Evolutionary conservation across 1,140 invertebrate species (phyloP).

Genomic region (Steinernema khuongi): DNA sequence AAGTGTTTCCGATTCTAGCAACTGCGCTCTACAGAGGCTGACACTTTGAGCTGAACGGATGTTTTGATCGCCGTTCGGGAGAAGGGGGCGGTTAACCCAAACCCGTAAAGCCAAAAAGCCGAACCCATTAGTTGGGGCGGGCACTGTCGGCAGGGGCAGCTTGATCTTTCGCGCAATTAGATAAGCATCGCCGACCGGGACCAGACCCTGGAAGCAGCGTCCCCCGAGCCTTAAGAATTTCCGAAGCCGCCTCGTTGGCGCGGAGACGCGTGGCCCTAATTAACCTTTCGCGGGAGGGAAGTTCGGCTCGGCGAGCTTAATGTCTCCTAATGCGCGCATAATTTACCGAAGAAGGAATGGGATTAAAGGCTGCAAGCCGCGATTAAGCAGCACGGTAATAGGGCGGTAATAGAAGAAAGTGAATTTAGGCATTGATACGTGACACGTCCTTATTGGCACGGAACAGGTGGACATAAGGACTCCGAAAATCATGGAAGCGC

Average conservation of each 20-base stretch:
- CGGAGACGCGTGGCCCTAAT: background rate
- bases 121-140: background rate
- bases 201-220: background rate
- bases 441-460: too few species aligned
- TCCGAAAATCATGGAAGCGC: too few species aligned
- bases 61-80: background rate
- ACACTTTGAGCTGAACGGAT: background rate
- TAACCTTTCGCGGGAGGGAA: slow-evolving; percentile 13
- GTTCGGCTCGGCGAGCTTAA: slow-evolving; percentile 10
- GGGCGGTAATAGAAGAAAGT: too few species aligned
- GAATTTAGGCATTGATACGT: too few species aligned
- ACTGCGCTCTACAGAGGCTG: background rate
- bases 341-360: background rate
- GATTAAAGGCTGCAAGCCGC: background rate
- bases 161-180: slow-evolving; percentile 16
- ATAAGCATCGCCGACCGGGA: background rate
- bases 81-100: slow-evolving; percentile 3
- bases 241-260: background rate
- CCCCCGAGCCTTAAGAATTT: background rate
- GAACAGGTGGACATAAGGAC: too few species aligned
- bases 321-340: slow-evolving; percentile 6
- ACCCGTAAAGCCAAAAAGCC: background rate
- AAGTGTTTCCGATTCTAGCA: slow-evolving; percentile 2
- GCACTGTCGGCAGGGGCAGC: background rate
- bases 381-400: too few species aligned